These are phyloP conservation scores for Zygogramma bicolorata DNA, from an alignment of 2,888 invertebrate species.

Conservation along the genomic window DNA sequence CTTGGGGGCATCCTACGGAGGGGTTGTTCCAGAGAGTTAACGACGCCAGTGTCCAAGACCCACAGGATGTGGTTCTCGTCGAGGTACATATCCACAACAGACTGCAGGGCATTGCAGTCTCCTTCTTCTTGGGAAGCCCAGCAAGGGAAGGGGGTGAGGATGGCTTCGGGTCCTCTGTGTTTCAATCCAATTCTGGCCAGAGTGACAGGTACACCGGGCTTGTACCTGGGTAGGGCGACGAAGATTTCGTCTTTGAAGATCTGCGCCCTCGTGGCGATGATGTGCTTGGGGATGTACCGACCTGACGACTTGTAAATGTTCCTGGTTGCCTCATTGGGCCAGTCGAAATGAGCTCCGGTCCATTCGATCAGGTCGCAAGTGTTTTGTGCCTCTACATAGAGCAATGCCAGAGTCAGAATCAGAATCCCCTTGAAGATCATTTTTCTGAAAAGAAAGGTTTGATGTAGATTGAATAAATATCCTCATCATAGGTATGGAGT, in stretches of 20 bases:
- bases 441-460: slow-evolving; percentile 40
- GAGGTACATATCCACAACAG: slow-evolving; percentile 75
- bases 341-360: slow-evolving; percentile 55
- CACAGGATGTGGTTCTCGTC: slow-evolving; percentile 73
- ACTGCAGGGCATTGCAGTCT: slow-evolving; percentile 77
- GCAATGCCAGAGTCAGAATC: slow-evolving; percentile 27
- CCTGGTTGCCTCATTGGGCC: slow-evolving; percentile 67
- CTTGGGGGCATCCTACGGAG: slow-evolving; percentile 72
- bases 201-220: slow-evolving; percentile 73
- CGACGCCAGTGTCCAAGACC: slow-evolving; percentile 73
- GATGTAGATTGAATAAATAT: too few species aligned
- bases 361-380: slow-evolving; percentile 60
- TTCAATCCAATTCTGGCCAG: slow-evolving; percentile 71
- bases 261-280: slow-evolving; percentile 74
- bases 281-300: slow-evolving; percentile 71
- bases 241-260: slow-evolving; percentile 71
- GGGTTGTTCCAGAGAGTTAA: slow-evolving; percentile 72
- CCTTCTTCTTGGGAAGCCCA: slow-evolving; percentile 80
- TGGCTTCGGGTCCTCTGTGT: slow-evolving; percentile 67
- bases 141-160: slow-evolving; percentile 74
- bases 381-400: slow-evolving; percentile 41
- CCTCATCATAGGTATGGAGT: too few species aligned
- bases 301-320: slow-evolving; percentile 71
- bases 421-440: slow-evolving; percentile 43
- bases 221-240: slow-evolving; percentile 73